Percentiles rank a stretch among this genome's conserved stretches.
These are phyloP conservation scores for Delichon dasypus DNA, from an alignment of 2,797 vertebrate species.

Conservation along the genomic window DNA sequence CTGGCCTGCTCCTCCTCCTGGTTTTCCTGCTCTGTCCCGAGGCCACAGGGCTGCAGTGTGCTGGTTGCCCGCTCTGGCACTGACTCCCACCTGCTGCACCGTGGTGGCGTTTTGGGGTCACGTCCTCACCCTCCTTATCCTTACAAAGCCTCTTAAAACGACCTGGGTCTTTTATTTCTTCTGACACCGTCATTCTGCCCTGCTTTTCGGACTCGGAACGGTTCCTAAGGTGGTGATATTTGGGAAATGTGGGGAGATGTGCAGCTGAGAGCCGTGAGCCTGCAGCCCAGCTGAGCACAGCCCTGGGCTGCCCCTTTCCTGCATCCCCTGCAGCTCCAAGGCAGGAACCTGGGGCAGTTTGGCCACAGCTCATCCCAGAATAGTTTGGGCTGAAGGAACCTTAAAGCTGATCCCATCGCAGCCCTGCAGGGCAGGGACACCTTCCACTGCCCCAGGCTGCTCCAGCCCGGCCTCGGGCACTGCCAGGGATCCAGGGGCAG, in stretches of 20 bases:
- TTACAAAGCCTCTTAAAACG: background rate
- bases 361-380: background rate
- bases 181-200: background rate
- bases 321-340: fast-evolving
- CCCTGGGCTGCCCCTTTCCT: background rate
- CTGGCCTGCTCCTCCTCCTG: background rate
- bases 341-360: no score
- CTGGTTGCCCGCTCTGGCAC: fast-evolving
- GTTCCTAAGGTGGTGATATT: fast-evolving
- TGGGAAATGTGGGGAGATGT: background rate
- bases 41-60: fast-evolving
- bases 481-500: background rate
- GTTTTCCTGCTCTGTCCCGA: fast-evolving
- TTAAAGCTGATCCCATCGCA: background rate
- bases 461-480: background rate
- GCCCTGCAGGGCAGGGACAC: background rate
- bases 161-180: background rate
- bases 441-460: background rate
- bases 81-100: background rate
- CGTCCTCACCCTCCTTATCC: fast-evolving
- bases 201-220: background rate
- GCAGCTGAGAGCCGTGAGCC: background rate
- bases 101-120: fast-evolving
- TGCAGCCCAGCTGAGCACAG: background rate
- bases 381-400: background rate